Base-by-base conservation (phyloP, 2,888 invertebrate genomes). In the Bellardia pandia region DNA sequence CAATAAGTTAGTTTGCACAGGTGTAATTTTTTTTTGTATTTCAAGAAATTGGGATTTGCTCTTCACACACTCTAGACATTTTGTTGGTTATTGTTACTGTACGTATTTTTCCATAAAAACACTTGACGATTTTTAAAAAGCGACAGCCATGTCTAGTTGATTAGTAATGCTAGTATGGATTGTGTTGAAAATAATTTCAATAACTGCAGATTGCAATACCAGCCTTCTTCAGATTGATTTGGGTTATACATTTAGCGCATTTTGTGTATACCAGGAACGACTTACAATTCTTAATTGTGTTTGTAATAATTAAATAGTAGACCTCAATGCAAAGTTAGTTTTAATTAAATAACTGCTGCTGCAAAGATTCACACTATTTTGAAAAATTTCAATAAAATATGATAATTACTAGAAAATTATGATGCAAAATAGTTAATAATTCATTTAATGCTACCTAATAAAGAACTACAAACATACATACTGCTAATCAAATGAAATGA, bases 1-100 rank as follows among this genome's bases (percentile, higher is more conserved):
- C 3, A 71, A 48, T 51, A 14, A 48, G 69, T 78, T 86, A 48
- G 69, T 78, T 86, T 82, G 56, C 62, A 79, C 86, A 86, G 82
- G 86, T 86, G 86, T 78, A 64, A 79, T 58, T 79, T 64, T 51
- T 51, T 58, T 42, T 77, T 77, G 60, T 62, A 51, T 33, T 64
- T 80, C 13, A 1, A 53, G 14, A 72, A 80, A 64, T 72, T 71
- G 71, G 71, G 40, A 62, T 71, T 14, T 56, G 33, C 16, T 62
- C 7, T 62, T 62, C n/a, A 16, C 40, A 53, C 62, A 72, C 13
- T 58, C 72, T 78, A 42, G 81, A 37, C 51, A 58, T 7, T 71
- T 71, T 58, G 8, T 4, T 23, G 40, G 16, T 16, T 37, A 13
- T 58, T 42, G 60, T 60, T 60, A 60, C 37, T 33, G 7, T 60